Evolutionary conservation across 2,113 vertebrate species (phyloP), one percentile per base, ranked within the genome.

Genomic region (Orycteropus afer): DNA sequence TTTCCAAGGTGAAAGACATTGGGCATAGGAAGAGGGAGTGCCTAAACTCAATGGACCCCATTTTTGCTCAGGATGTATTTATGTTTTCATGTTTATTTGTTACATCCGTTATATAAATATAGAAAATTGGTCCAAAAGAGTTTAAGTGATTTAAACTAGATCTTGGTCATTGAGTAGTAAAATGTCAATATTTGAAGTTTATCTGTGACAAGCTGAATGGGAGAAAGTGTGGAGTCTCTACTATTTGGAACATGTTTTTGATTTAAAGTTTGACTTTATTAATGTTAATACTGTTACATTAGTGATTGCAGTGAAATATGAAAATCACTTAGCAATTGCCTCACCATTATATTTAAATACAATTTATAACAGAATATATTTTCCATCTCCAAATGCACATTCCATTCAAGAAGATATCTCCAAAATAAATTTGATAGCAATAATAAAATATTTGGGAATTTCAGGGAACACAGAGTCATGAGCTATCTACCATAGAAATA

Each of bases 311-410:
- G 18, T 49, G 1, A 20, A 78, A 61, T 49, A 86, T 40, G 45
- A 59, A 49, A 59, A 85, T n/a, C 1, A 47, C 17, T 94, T 83
- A 78, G n/a, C 0, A 25, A 76, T 23, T 51, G 20, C 0, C 14
- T 76, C 45, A 6, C 17, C 27, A 81, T 53, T 85, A 57, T 67
- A 49, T 97, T 83, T 23, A 84, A 91, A 32, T 61, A 74, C 7
- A 22, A 10, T 71, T 83, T 53, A 49, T 29, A 55, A 53, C 5
- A 65, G 27, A 67, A 9, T 67, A 34, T 17, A 23, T 34, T 80
- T 86, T 76, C 20, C 32, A 78, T 69, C 76, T 94, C 12, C 65
- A 81, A 93, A 45, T 65, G 3, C 14, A 47, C 20, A 17, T 8
- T 76, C 6, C 59, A 51, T 32, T 83, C 45, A 89, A 47, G 40